Percentiles rank a stretch among this genome's conserved stretches.
These are phyloP conservation scores for Origma solitaria DNA, from an alignment of 2,113 vertebrate species.

Conservation along the genomic window DNA sequence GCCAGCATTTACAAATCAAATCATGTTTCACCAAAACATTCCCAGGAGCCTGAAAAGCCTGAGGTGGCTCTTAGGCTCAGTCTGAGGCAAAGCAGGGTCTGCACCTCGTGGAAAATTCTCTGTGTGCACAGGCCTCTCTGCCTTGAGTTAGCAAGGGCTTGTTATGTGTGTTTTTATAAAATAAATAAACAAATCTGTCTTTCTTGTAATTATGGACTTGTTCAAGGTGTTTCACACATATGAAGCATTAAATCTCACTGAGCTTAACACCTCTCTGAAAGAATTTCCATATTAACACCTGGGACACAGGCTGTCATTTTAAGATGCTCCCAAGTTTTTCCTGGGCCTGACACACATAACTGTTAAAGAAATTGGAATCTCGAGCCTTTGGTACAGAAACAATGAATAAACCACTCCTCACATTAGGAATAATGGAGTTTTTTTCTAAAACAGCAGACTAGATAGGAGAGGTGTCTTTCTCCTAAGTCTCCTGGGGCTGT, in stretches of 20 bases:
- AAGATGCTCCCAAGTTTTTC: background rate
- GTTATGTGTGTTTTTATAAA: background rate
- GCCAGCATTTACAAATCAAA: background rate
- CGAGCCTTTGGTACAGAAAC: background rate
- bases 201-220: background rate
- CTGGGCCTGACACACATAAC: background rate
- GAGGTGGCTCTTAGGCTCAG: background rate
- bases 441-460: background rate
- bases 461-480: background rate
- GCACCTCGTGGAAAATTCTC: background rate
- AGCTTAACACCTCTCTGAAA: background rate
- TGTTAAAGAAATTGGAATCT: background rate
- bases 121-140: background rate
- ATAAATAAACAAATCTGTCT: background rate
- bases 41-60: background rate
- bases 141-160: background rate
- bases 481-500: background rate
- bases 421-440: background rate
- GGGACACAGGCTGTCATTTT: background rate
- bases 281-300: background rate
- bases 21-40: background rate
- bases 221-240: background rate
- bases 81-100: background rate
- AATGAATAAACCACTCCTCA: background rate
- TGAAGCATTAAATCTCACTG: background rate